Percentiles rank a stretch among this genome's conserved stretches.
These are phyloP conservation scores for Dascyllus trimaculatus DNA, from an alignment of 2,113 vertebrate genomes.

Conservation along the genomic window DNA sequence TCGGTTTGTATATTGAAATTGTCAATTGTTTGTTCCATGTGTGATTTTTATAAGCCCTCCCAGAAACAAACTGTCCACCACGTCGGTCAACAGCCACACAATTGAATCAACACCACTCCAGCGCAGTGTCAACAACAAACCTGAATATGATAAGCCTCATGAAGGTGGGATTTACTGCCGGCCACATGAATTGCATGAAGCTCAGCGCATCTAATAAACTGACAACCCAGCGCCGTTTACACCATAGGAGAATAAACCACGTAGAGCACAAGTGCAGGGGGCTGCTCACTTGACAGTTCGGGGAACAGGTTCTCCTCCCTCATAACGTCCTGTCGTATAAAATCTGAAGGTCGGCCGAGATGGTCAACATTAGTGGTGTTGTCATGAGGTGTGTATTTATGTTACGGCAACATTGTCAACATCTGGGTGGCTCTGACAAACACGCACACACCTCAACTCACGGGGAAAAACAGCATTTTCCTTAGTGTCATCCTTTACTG, in stretches of 20 bases:
- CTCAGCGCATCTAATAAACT: conserved; percentile 64
- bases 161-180: conserved; percentile 46
- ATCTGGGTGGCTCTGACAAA: background rate
- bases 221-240: conserved; percentile 15
- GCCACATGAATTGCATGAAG: conserved; percentile 17
- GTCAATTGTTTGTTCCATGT: conserved; percentile 9
- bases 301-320: conserved; percentile 26
- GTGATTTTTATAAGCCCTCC: conserved; percentile 18
- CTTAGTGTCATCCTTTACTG: too few species aligned
- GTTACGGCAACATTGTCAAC: conserved; percentile 21
- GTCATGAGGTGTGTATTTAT: conserved; percentile 34
- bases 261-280: background rate
- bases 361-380: background rate
- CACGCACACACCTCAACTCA: too few species aligned
- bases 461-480: too few species aligned
- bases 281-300: conserved; percentile 8
- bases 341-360: conserved; percentile 41
- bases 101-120: conserved; percentile 42
- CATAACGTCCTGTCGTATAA: conserved; percentile 18
- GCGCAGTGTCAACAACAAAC: conserved; percentile 50
- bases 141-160: conserved; percentile 35
- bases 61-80: conserved; percentile 28
- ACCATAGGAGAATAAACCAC: conserved; percentile 43
- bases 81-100: conserved; percentile 25
- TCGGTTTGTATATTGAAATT: conserved; percentile 7